These are phyloP conservation scores for Emys orbicularis DNA, from an alignment of 2,797 vertebrate genomes.

Conservation along the genomic window DNA sequence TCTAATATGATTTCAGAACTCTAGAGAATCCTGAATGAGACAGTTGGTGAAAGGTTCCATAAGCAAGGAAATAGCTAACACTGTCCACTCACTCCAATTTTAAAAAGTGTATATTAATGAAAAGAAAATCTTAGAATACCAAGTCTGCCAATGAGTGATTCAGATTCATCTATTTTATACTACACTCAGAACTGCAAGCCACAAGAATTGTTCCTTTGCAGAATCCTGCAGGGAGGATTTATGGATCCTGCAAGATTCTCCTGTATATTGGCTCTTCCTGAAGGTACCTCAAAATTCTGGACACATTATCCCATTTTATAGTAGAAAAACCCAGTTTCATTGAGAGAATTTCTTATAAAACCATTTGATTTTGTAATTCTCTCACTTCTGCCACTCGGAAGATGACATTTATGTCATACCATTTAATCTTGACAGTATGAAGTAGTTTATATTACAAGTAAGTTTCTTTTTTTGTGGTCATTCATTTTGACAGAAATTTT, in stretches of 20 bases:
- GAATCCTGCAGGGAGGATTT: not conserved
- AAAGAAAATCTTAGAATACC: not conserved
- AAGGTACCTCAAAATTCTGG: not conserved
- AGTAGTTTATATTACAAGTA: slow-evolving; percentile 30
- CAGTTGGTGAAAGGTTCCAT: not conserved
- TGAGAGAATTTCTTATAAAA: not conserved
- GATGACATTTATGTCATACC: not conserved
- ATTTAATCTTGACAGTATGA: not conserved
- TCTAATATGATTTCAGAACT: slow-evolving; percentile 13
- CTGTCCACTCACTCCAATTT: not conserved
- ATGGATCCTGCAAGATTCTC: not conserved
- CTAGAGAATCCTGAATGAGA: not conserved
- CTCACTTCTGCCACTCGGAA: not conserved
- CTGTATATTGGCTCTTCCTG: not conserved
- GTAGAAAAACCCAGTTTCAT: not conserved
- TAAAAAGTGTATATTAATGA: not conserved
- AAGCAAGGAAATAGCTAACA: not conserved
- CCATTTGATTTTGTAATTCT: not conserved
- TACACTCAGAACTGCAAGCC: not conserved
- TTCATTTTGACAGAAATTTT: slow-evolving; percentile 30
- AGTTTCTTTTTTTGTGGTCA: slow-evolving; percentile 34
- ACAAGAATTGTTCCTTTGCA: not conserved
- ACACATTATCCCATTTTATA: accelerated
- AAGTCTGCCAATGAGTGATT: not conserved
- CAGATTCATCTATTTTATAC: not conserved